Percentiles rank a stretch among this genome's conserved stretches.
These are phyloP conservation scores for Tympanoctomys barrerae DNA, from an alignment of 2,797 vertebrate genomes.

Conservation along the genomic window DNA sequence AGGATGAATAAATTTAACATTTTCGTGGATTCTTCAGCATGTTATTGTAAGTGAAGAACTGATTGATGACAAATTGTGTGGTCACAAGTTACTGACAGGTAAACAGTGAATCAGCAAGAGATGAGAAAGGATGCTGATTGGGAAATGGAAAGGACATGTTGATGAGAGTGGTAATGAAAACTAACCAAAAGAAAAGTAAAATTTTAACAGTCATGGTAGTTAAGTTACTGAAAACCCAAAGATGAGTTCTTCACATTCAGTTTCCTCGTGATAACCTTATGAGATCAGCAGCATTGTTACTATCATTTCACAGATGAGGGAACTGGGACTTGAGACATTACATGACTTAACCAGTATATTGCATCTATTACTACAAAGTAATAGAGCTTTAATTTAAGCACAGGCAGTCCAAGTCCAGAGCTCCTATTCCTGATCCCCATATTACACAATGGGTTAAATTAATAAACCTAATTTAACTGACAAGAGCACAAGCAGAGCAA, in stretches of 20 bases:
- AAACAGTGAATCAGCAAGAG: constrained; percentile 6
- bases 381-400: not conserved
- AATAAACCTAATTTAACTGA: not conserved
- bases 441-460: not conserved
- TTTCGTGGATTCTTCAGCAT: constrained; percentile 44
- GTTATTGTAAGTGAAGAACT: constrained; percentile 36
- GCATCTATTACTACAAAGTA: not conserved
- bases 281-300: not conserved
- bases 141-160: not conserved
- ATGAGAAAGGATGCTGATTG: not conserved
- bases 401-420: not conserved
- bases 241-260: not conserved
- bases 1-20: constrained; percentile 36
- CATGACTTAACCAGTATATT: not conserved
- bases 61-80: not conserved
- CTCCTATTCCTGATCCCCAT: not conserved
- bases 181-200: not conserved
- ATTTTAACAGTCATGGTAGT: not conserved
- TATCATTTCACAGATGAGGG: not conserved
- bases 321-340: not conserved
- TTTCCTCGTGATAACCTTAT: not conserved
- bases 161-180: constrained; percentile 1
- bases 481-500: not conserved
- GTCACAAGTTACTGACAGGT: not conserved
- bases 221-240: not conserved